phyloP scores from a whole-genome alignment of 30 jellyfish, hydroid and myxozoan species.

The Haliclystus octoradiatus region DNA sequence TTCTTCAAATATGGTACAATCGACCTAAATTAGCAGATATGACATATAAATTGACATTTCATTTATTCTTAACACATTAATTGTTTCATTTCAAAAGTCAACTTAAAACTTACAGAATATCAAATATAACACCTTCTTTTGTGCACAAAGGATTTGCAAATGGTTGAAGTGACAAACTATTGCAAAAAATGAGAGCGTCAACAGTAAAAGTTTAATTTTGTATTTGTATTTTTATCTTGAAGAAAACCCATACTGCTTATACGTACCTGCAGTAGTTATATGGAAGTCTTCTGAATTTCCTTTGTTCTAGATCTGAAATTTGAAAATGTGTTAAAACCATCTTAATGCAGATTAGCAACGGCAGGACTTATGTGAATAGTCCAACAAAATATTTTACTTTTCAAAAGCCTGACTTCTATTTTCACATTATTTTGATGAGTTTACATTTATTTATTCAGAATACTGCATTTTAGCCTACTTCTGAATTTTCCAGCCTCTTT shows the following conservation, averaged over 20 bases:
- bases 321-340: too few species aligned
- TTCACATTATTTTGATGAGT: slow-evolving; percentile 12
- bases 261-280: slow-evolving; percentile 46
- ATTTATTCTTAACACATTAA: too few species aligned
- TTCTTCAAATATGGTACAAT: slow-evolving; percentile 84
- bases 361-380: too few species aligned
- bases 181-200: background rate
- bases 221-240: too few species aligned
- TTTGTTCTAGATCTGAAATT: too few species aligned
- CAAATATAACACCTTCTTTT: slow-evolving; percentile 85
- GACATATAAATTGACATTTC: background rate
- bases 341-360: too few species aligned
- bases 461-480: too few species aligned
- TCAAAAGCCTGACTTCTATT: too few species aligned
- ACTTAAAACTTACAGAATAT: slow-evolving; percentile 41
- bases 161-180: slow-evolving; percentile 84
- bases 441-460: background rate
- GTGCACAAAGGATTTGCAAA: slow-evolving; percentile 91
- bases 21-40: slow-evolving; percentile 16
- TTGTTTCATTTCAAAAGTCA: too few species aligned
- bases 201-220: background rate
- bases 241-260: too few species aligned
- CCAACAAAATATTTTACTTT: too few species aligned
- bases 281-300: slow-evolving; percentile 74
- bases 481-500: too few species aligned